phyloP scores from a whole-genome alignment of 1,140 invertebrate species.

The Drosophila lacertosa region DNA sequence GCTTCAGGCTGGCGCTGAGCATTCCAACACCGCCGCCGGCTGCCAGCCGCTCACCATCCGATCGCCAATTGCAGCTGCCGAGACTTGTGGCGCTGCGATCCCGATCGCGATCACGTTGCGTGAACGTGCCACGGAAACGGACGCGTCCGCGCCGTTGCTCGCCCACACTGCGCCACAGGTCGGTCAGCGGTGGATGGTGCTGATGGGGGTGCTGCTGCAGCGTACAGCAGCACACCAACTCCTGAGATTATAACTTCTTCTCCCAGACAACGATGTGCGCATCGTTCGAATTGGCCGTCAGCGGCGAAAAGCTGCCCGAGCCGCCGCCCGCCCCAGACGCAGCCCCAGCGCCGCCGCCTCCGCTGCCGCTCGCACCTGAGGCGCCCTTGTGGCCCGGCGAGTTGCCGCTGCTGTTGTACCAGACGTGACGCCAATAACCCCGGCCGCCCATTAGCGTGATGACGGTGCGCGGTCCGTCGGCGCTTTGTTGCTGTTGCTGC shows the following conservation, averaged over 20 bases:
- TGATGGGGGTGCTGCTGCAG: constrained; percentile 71
- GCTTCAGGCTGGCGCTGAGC: constrained; percentile 66
- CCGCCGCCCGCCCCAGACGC: constrained; percentile 26
- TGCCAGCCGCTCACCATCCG: constrained; percentile 17
- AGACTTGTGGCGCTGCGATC: constrained; percentile 22
- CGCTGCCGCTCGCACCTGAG: constrained; percentile 17
- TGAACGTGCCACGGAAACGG: constrained; percentile 69
- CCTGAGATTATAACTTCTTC: constrained; percentile 90
- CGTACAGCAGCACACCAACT: constrained; percentile 78
- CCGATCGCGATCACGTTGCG: constrained; percentile 49
- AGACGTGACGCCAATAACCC: constrained; percentile 92
- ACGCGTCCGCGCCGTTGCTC: constrained; percentile 66
- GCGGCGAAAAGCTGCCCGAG: constrained; percentile 52
- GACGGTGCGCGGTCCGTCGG: constrained; percentile 88
- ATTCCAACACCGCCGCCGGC: constrained; percentile 27
- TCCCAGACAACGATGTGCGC: constrained; percentile 95
- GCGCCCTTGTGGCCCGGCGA: constrained; percentile 80
- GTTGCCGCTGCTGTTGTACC: constrained; percentile 84
- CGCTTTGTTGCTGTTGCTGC: constrained; percentile 67
- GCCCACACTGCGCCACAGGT: constrained; percentile 53
- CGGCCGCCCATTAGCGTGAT: constrained; percentile 94
- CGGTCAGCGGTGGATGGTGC: constrained; percentile 58
- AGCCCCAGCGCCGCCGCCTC: constrained; percentile 25
- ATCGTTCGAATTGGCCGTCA: constrained; percentile 89
- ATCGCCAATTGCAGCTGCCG: constrained; percentile 14